Evolutionary conservation across 2,888 invertebrate species (phyloP).

Genomic region (Drosophila yooni): DNA sequence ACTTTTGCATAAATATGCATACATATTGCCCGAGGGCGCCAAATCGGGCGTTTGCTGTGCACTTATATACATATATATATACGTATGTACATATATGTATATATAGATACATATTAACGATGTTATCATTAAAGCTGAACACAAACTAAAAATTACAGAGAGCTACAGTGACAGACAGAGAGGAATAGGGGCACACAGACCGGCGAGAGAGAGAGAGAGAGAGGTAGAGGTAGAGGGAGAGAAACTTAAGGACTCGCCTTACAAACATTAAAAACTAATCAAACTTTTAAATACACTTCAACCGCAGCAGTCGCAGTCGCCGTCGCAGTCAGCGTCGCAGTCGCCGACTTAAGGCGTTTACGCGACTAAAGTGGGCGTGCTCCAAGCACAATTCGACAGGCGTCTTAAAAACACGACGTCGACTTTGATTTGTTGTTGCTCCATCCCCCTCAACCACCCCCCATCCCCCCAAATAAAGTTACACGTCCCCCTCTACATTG

Average conservation of each 20-base stretch:
- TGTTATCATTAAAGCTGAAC: slow-evolving; percentile 35
- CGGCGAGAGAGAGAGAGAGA: not conserved
- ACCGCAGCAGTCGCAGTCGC: slow-evolving; percentile 59
- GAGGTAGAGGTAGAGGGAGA: not conserved
- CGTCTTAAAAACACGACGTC: slow-evolving; percentile 70
- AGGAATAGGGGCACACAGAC: not conserved
- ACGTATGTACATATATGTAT: not conserved
- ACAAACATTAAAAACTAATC: slow-evolving; percentile 81
- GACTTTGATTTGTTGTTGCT: slow-evolving; percentile 76
- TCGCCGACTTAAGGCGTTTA: slow-evolving; percentile 66
- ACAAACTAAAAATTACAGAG: slow-evolving; percentile 39
- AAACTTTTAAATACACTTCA: slow-evolving; percentile 82
- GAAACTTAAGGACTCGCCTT: slow-evolving; percentile 49
- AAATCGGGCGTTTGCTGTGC: not conserved
- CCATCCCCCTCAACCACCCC: not conserved
- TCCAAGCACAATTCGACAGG: slow-evolving; percentile 71
- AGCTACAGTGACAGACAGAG: not conserved
- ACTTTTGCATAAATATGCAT: slow-evolving; percentile 69
- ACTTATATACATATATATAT: not conserved
- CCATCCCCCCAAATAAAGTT: not conserved
- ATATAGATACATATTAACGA: slow-evolving; percentile 17
- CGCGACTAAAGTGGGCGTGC: slow-evolving; percentile 44
- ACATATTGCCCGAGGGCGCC: slow-evolving; percentile 18
- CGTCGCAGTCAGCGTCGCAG: not conserved
- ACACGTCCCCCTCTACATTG: slow-evolving; percentile 1